Base-by-base conservation (phyloP, 2,888 invertebrate species). In the Chydorus sphaericus region DNA sequence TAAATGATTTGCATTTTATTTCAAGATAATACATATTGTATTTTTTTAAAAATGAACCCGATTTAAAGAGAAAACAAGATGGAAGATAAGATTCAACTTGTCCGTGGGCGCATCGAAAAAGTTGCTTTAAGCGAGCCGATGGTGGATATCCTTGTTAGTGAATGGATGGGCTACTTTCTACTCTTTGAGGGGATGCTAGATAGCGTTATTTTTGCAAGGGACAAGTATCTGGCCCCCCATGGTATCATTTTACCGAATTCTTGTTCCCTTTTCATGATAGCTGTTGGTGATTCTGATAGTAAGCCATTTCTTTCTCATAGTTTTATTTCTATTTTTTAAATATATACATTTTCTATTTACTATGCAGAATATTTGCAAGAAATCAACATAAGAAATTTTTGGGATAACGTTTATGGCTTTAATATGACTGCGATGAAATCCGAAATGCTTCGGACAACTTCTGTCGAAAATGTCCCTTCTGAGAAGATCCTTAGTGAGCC, bases 161-260 rank as follows among this genome's bases (percentile, higher is more conserved):
- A 97, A 70, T 97, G 94, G 93, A 97, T 97, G 96, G 96, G 96
- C 1, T 97, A 97, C 69, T 94, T 96, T 68, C 74, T 97, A 38
- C 71, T 96, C 2, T 96, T 90, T 69, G 96, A 97, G 73, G 93
- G 91, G 48, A 97, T 97, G 96, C 69, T 96, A 58, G 93, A 94
- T 66, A 89, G 90, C 67, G 83, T 96, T 11, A 80, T 97, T 60
- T 85, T 84, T 69, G 90, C 91, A 0, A 77, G 92, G 64, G 83
- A 94, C 64, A 79, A 82, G 62, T 85, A 81, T 68, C 75, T 96
- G 7, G 79, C 77, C 55, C 75, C 80, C 29, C 83, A 77, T 59
- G 94, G 94, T 0, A 66, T 80, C 16, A 73, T 94, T 53, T 71
- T 93, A 62, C 94, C 94, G 0, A 89, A 87, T 68, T 76, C 80